Base-by-base conservation (phyloP, 2,888 invertebrate genomes). In the Epistrophella euchroma region DNA sequence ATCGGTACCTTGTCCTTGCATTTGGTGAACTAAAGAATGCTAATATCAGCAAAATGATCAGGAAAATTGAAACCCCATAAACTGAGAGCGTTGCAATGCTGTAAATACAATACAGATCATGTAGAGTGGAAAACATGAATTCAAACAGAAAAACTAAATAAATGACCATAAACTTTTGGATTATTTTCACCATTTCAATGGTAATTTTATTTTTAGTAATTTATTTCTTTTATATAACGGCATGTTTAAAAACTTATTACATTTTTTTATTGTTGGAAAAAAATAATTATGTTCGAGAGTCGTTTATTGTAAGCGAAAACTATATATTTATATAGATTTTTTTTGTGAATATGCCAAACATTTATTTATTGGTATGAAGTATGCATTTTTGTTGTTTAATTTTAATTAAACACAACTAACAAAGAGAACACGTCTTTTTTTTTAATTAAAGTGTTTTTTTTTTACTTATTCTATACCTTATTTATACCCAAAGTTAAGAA, bases 301-400 rank as follows among this genome's bases (percentile, higher is more conserved):
- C 58, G 79, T 76, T 73, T 80, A 58, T 68, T 80, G 25, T 72
- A 85, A 85, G 85, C 85, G 47, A 66, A 75, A 84, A 79, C 66
- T 52, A 64, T 62, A 77, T 72, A 50, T 60, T 75, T 19, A 13
- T 50, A 50, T 37, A 37, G 17, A 68, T 35, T 22, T 50, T 19
- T 28, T 17, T 78, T 22, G 52, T 68, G 50, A 68, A 68, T 76
- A 80, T 47, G 62, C 72, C 75, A 62, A 72, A 76, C 75, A 76
- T 60, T 76, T 64, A 66, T 76, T 76, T 62, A 55, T 77, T 56
- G 13, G 45, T 77, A 78, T 74, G 78, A 75, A 81, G 40, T 56
- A 78, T 58, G 68, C 15, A 64, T 62, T 40, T 75, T 56, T 64
- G 56, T 82, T 50, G 43, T 17, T 66, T 55, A 55, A 9, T 62